A percentile compares a stretch with the other conserved stretches of the same genome.
Conservation (phyloP, 2,113 vertebrate genomes). For the Ammospiza caudacuta region DNA sequence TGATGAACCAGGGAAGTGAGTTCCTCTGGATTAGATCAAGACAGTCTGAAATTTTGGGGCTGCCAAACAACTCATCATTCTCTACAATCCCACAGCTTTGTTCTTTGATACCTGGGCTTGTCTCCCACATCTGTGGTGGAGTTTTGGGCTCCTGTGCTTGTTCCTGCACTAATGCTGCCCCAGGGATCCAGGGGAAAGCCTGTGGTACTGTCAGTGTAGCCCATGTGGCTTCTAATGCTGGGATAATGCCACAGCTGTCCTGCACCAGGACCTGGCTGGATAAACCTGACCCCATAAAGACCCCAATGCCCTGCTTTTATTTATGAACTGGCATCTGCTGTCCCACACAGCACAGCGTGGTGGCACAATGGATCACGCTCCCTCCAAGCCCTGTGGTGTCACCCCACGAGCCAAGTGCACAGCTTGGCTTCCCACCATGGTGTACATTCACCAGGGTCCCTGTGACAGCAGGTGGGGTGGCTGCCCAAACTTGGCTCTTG, state of each 20-base stretch:
- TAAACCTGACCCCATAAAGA: background rate
- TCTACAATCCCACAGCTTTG: background rate
- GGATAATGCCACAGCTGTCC: background rate
- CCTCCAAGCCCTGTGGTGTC: background rate
- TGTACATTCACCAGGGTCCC: fast-evolving
- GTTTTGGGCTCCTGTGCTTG: background rate
- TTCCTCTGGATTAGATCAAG: background rate
- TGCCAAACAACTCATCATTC: background rate
- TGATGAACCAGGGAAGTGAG: background rate
- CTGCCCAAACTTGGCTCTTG: background rate
- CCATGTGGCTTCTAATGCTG: background rate
- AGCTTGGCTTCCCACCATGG: fast-evolving
- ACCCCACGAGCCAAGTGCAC: fast-evolving
- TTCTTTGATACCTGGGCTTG: background rate
- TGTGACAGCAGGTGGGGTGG: background rate
- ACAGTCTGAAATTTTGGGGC: background rate
- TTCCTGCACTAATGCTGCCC: background rate
- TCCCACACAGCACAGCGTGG: background rate
- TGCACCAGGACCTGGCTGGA: background rate
- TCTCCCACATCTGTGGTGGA: background rate
- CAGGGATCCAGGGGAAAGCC: background rate
- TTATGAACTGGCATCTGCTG: background rate
- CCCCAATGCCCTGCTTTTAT: background rate
- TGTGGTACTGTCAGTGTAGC: no score
- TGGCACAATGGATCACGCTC: fast-evolving